phyloP scores from a whole-genome alignment of 1,140 invertebrate species.

The Hypothenemus hampei region DNA sequence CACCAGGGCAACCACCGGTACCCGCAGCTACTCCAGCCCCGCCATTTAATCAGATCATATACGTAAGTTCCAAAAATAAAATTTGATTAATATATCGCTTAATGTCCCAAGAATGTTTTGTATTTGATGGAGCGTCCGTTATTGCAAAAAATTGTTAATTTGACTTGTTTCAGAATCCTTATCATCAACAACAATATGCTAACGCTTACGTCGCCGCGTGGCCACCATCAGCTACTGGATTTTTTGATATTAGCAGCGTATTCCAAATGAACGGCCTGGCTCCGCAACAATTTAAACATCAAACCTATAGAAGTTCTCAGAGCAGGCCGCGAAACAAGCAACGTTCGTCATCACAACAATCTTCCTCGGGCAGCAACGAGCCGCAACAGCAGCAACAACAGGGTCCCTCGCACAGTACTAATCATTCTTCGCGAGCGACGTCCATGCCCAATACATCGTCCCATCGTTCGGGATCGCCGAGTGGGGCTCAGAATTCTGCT shows the following conservation, averaged over 20 bases:
- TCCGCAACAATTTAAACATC: conserved; percentile 60
- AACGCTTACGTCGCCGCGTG: conserved; percentile 56
- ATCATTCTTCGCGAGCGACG: not conserved
- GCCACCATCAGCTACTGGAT: conserved; percentile 53
- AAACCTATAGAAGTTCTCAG: conserved; percentile 39
- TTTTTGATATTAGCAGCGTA: conserved; percentile 66
- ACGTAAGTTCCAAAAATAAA: conserved; percentile 66
- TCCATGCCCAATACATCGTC: not conserved
- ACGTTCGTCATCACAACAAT: not conserved
- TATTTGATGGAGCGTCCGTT: too few species aligned
- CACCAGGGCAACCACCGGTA: conserved; percentile 38
- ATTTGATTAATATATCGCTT: too few species aligned
- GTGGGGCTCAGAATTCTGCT: too few species aligned
- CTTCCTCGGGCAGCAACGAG: not conserved
- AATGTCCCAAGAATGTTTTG: too few species aligned
- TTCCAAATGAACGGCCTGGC: conserved; percentile 71
- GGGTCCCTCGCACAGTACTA: conserved; percentile 5
- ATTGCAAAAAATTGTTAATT: too few species aligned
- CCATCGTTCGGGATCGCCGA: not conserved
- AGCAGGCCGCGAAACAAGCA: conserved; percentile 24
- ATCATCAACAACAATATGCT: conserved; percentile 48
- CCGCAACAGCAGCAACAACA: not conserved
- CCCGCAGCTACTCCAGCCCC: conserved; percentile 4
- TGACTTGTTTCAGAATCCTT: conserved; percentile 39
- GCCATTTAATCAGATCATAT: conserved; percentile 59